phyloP scores from a whole-genome alignment of 2,888 invertebrate species.

The Thysanoteuthis rhombus region DNA sequence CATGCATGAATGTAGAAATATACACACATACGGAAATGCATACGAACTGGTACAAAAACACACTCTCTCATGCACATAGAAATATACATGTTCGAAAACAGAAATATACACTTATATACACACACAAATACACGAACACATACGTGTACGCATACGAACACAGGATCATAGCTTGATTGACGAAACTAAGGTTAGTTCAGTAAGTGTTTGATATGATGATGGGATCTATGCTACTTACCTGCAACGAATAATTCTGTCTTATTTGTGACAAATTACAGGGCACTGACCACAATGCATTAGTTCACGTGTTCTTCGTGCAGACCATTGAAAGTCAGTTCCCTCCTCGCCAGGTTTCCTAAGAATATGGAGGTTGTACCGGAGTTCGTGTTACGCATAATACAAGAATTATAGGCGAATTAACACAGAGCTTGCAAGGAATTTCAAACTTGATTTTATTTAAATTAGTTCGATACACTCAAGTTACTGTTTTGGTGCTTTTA shows the following conservation, averaged over 20 bases:
- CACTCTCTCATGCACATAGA: not conserved
- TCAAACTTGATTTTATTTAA: not conserved
- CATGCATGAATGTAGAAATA: not conserved
- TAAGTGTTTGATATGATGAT: not conserved
- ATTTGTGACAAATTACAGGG: constrained; percentile 12
- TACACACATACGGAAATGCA: not conserved
- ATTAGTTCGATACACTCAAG: not conserved
- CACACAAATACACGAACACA: not conserved
- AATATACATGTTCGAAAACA: not conserved
- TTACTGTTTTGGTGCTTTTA: not conserved
- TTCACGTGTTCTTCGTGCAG: not conserved
- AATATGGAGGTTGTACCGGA: not conserved
- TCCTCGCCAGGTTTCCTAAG: not conserved
- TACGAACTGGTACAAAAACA: not conserved
- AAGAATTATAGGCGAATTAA: not conserved
- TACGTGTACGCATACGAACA: too few relatives aligned
- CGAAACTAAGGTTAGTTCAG: not conserved
- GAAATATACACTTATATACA: too few relatives aligned
- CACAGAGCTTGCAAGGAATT: not conserved
- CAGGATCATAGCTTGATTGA: not conserved
- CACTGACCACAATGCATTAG: not conserved
- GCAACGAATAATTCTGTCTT: not conserved
- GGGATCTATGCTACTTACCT: not conserved
- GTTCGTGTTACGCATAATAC: not conserved
- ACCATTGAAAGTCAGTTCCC: not conserved